A percentile compares a stretch with the other conserved stretches of the same genome.
Conservation (phyloP, 2,113 vertebrate genomes). For the Oreochromis niloticus region DNA sequence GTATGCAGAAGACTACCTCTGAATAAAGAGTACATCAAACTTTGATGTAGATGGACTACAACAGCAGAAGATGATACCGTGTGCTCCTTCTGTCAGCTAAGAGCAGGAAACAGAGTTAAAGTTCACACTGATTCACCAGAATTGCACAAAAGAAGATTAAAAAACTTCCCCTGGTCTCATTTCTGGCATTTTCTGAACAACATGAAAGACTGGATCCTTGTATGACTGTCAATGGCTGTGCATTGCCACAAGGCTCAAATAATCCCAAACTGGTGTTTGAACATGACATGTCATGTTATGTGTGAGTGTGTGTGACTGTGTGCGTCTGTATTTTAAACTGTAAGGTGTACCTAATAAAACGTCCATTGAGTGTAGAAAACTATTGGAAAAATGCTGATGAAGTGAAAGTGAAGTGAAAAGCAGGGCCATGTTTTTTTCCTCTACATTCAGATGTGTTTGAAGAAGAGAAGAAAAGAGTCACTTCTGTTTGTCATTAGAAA, state of each 20-base stretch:
- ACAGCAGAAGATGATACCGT: not conserved
- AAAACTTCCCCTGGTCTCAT: not conserved
- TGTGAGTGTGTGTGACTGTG: not conserved
- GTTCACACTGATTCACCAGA: not conserved
- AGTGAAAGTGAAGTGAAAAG: not conserved
- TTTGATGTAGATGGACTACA: not conserved
- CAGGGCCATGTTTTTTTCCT: not conserved
- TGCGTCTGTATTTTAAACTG: not conserved
- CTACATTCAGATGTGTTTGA: not conserved
- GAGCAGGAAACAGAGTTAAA: not conserved
- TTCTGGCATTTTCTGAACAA: not conserved
- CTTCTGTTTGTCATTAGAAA: not conserved
- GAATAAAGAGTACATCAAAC: not conserved
- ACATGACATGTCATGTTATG: not conserved
- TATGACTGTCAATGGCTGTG: not conserved
- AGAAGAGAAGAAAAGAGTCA: not conserved
- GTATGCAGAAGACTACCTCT: not conserved
- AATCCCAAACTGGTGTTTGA: not conserved
- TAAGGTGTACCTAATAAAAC: not conserved
- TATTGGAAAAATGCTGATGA: not conserved
- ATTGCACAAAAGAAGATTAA: not conserved
- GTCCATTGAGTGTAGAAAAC: not conserved
- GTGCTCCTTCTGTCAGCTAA: not conserved
- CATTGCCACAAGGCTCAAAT: not conserved
- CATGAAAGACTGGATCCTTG: not conserved